These are phyloP conservation scores for Hydrotaea diabolus DNA, from an alignment of 2,888 invertebrate species.

Conservation along the genomic window DNA sequence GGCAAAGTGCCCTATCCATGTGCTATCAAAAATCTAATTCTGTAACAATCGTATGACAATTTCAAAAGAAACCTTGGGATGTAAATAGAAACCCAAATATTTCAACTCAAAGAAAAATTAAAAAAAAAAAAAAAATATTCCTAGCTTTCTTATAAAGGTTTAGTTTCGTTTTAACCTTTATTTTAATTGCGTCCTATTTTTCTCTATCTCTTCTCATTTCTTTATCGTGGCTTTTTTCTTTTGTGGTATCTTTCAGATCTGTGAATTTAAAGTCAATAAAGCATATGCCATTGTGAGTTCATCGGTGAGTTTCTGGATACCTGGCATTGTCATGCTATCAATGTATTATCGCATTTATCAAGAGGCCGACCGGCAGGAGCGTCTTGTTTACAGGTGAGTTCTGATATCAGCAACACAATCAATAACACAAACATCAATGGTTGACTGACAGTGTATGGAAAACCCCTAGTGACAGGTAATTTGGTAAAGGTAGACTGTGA, in stretches of 20 bases:
- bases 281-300: slow-evolving; percentile 93
- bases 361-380: slow-evolving; percentile 91
- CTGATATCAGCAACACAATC: not conserved
- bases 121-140: not conserved
- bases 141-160: not conserved
- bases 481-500: not conserved
- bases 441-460: not conserved
- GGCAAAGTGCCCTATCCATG: too few species aligned
- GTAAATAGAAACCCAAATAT: too few species aligned
- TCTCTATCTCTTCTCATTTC: not conserved
- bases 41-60: not conserved
- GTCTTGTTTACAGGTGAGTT: slow-evolving; percentile 89
- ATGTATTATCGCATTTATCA: slow-evolving; percentile 95
- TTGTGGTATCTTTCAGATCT: slow-evolving; percentile 80
- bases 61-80: not conserved
- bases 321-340: slow-evolving; percentile 94
- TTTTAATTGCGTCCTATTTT: not conserved
- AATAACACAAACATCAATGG: not conserved
- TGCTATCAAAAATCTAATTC: not conserved
- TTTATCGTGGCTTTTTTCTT: slow-evolving; percentile 12
- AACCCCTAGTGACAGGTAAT: not conserved
- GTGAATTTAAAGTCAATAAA: slow-evolving; percentile 92
- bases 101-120: not conserved
- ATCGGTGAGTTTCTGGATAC: slow-evolving; percentile 96
- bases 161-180: not conserved